A percentile compares a stretch with the other conserved stretches of the same genome.
Evolutionary conservation across 2,113 vertebrate genomes (phyloP).

Genomic region (Zosterops borbonicus): DNA sequence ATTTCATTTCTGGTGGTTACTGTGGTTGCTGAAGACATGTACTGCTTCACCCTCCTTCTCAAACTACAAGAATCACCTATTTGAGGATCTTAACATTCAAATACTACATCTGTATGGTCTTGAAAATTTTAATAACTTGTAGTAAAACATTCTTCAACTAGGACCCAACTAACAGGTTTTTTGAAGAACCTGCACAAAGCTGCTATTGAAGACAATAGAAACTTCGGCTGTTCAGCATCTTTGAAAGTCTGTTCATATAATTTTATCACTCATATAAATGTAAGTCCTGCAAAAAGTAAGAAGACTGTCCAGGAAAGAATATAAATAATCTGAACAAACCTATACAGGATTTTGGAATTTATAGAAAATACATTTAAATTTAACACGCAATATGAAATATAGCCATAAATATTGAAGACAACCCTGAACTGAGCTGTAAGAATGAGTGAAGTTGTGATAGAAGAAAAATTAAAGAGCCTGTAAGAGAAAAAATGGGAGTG

Average conservation of each 20-base stretch:
- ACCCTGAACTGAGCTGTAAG: slow-evolving; percentile 15
- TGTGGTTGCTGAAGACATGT: slow-evolving; percentile 42
- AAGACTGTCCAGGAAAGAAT: not conserved
- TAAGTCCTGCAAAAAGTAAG: slow-evolving; percentile 1
- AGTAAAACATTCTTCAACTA: slow-evolving; percentile 20
- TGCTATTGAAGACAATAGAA: not conserved
- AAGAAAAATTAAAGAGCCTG: slow-evolving; percentile 48
- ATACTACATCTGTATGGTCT: not conserved
- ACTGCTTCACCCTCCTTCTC: slow-evolving; percentile 7
- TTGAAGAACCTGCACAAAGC: not conserved
- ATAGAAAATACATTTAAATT: slow-evolving; percentile 61
- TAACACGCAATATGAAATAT: slow-evolving; percentile 18
- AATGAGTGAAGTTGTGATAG: slow-evolving; percentile 57
- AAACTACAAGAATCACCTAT: slow-evolving; percentile 7
- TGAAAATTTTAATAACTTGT: slow-evolving; percentile 53
- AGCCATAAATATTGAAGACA: not conserved
- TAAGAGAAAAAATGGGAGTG: not conserved
- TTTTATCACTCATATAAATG: slow-evolving; percentile 54
- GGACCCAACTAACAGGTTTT: not conserved
- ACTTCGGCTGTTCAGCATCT: not conserved
- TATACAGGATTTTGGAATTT: slow-evolving; percentile 32
- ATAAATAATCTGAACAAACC: slow-evolving; percentile 28
- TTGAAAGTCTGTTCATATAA: not conserved
- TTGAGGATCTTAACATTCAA: slow-evolving; percentile 11
- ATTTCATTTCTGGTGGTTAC: slow-evolving; percentile 43